These are phyloP conservation scores for Pararge aegeria DNA, from an alignment of 1,140 invertebrate species.

Conservation along the genomic window DNA sequence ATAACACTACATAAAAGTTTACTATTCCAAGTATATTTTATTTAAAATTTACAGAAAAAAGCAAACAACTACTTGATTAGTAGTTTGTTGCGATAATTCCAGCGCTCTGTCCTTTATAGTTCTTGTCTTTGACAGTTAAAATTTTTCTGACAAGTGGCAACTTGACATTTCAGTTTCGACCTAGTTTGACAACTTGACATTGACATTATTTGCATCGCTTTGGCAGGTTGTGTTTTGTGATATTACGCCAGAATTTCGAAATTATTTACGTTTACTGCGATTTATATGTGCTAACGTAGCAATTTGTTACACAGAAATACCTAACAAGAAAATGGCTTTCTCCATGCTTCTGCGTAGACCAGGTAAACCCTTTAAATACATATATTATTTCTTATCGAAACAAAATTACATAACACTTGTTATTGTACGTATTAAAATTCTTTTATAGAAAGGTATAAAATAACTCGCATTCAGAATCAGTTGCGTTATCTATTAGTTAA, in stretches of 20 bases:
- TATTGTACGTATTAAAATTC: constrained; percentile 18
- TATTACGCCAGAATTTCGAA: constrained; percentile 29
- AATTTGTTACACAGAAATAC: constrained; percentile 11
- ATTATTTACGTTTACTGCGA: constrained; percentile 18
- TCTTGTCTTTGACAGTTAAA: no score
- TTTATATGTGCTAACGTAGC: constrained; percentile 6
- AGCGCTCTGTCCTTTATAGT: no score
- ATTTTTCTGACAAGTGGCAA: no score
- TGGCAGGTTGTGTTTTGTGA: constrained; percentile 16
- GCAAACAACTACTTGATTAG: not conserved
- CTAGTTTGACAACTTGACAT: not conserved
- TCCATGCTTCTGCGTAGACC: constrained; percentile 55
- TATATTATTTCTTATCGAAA: constrained; percentile 29
- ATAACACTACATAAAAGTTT: no score
- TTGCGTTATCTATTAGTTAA: not conserved
- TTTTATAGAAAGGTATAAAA: not conserved
- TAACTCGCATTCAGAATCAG: not conserved
- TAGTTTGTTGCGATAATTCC: not conserved
- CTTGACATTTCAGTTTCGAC: not conserved
- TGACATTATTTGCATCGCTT: not conserved
- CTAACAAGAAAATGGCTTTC: constrained; percentile 46
- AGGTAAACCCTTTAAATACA: constrained; percentile 37
- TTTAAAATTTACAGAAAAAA: no score
- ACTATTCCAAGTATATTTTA: no score
- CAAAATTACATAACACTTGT: constrained; percentile 46